Conservation (phyloP, 2,888 invertebrate genomes). For the Drosophila mercatorum region DNA sequence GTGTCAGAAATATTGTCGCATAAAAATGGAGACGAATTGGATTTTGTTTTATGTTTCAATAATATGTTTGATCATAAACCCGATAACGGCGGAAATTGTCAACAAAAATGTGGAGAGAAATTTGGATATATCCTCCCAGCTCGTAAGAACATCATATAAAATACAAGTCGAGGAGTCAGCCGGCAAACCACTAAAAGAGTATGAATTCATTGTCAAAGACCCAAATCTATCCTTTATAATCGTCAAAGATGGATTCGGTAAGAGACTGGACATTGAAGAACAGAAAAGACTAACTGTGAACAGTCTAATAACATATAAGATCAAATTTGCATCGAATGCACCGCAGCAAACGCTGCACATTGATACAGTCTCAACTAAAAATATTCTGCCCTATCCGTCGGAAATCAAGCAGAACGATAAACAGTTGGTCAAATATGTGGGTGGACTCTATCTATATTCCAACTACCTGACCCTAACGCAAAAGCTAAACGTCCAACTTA, state of each 20-base stretch:
- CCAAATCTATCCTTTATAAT: slow-evolving; percentile 90
- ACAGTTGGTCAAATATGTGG: slow-evolving; percentile 94
- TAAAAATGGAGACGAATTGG: slow-evolving; percentile 40
- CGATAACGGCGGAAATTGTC: slow-evolving; percentile 87
- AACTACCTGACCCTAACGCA: slow-evolving; percentile 93
- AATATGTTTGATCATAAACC: slow-evolving; percentile 37
- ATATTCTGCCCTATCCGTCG: slow-evolving; percentile 93
- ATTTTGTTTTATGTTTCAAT: slow-evolving; percentile 25
- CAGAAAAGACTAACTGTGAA: slow-evolving; percentile 84
- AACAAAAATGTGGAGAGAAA: slow-evolving; percentile 93
- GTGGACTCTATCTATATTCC: slow-evolving; percentile 92
- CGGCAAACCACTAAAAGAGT: slow-evolving; percentile 88
- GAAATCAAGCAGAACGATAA: slow-evolving; percentile 96
- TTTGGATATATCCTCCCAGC: slow-evolving; percentile 94
- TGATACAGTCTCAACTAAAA: slow-evolving; percentile 91
- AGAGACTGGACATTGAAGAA: slow-evolving; percentile 86
- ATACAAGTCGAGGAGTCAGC: slow-evolving; percentile 94
- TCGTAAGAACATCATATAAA: slow-evolving; percentile 92
- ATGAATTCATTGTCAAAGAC: slow-evolving; percentile 88
- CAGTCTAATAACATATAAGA: slow-evolving; percentile 87
- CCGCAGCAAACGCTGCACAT: slow-evolving; percentile 84
- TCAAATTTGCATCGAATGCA: slow-evolving; percentile 85
- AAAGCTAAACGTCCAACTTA: slow-evolving; percentile 91
- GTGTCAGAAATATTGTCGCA: slow-evolving; percentile 41
- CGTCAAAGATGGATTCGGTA: slow-evolving; percentile 88